Evolutionary conservation across 1,140 invertebrate genomes (phyloP).

Genomic region (Adoxophyes honmai): DNA sequence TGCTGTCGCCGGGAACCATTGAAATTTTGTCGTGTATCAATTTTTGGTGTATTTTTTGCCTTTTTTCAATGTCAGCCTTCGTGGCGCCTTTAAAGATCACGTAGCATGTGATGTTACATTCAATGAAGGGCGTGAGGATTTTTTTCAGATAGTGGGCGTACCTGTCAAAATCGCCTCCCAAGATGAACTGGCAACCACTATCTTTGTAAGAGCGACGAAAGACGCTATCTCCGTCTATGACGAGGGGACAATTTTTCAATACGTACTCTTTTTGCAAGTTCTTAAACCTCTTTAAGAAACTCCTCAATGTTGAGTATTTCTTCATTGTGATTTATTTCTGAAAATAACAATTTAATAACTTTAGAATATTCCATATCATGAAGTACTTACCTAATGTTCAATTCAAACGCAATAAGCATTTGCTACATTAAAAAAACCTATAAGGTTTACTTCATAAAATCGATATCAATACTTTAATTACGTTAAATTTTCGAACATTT

Average conservation of each 20-base stretch:
- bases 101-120: constrained; percentile 23
- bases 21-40: constrained; percentile 21
- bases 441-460: no score
- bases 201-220: constrained; percentile 27
- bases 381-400: no score
- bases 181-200: constrained; percentile 24
- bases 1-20: constrained; percentile 13
- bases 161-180: constrained; percentile 32
- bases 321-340: no score
- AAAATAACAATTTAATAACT: no score
- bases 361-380: no score
- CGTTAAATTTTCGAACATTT: no score
- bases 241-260: constrained; percentile 19
- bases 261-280: not conserved
- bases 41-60: constrained; percentile 25
- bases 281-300: not conserved
- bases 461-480: no score
- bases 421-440: no score
- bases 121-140: constrained; percentile 18
- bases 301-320: no score
- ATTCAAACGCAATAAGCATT: no score
- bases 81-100: constrained; percentile 30
- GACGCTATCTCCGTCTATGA: constrained; percentile 30
- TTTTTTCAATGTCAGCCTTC: constrained; percentile 19
- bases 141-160: constrained; percentile 30